Evolutionary conservation across 1,140 invertebrate species (phyloP).

Genomic region (Procambarus clarkii): DNA sequence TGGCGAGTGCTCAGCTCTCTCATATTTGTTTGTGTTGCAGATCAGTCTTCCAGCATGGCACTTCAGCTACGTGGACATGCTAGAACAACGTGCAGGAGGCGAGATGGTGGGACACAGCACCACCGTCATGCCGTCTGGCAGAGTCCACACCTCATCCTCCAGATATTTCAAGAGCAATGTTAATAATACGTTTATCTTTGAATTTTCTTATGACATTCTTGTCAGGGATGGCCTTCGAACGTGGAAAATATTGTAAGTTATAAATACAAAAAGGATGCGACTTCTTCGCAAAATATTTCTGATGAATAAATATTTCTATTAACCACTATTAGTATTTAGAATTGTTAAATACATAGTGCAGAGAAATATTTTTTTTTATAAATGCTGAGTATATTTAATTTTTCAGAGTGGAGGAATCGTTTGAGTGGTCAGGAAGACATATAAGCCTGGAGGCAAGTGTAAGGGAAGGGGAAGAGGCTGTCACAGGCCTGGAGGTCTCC

Average conservation of each 20-base stretch:
- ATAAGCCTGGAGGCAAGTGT: slow-evolving; percentile 25
- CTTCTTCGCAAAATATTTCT: background rate
- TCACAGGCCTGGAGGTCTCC: slow-evolving; percentile 37
- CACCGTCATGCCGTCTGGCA: background rate
- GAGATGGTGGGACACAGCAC: background rate
- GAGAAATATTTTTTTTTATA: background rate
- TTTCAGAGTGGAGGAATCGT: slow-evolving; percentile 34
- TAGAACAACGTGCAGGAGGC: background rate
- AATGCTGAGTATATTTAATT: background rate
- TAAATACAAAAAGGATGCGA: background rate
- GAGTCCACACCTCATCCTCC: background rate
- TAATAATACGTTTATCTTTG: background rate
- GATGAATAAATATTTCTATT: background rate
- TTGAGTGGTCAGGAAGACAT: slow-evolving; percentile 14
- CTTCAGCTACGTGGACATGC: background rate
- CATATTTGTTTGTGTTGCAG: background rate
- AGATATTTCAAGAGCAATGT: background rate
- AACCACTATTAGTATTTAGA: background rate
- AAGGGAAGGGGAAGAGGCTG: background rate
- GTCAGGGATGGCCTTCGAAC: background rate
- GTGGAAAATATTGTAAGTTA: background rate
- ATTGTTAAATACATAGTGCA: background rate
- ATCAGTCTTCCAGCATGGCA: background rate
- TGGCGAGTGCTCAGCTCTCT: background rate
- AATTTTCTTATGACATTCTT: slow-evolving; percentile 1